Percentiles rank a stretch among this genome's conserved stretches.
Evolutionary conservation across 2,797 vertebrate genomes (phyloP).

Genomic region (Oreochromis grahami): DNA sequence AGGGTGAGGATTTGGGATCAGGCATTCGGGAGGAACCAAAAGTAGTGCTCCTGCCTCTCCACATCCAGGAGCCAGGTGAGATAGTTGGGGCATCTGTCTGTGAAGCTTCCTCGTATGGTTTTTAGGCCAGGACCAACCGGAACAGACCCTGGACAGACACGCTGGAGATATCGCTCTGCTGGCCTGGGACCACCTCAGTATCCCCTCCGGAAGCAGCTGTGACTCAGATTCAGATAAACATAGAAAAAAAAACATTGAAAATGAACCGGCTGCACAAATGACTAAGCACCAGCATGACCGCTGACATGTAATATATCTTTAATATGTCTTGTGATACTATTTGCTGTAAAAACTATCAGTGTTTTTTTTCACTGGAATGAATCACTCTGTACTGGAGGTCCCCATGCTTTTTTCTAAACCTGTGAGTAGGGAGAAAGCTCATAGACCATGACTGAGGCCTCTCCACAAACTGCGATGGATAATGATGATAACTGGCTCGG

Average conservation of each 20-base stretch:
- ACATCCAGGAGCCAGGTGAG: background rate
- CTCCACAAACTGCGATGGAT: conserved; percentile 48
- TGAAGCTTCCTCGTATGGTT: background rate
- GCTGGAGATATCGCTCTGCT: background rate
- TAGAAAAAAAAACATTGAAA: background rate
- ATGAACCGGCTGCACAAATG: conserved; percentile 14
- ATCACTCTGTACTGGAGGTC: conserved; percentile 33
- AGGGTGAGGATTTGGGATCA: background rate
- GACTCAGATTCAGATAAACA: conserved; percentile 8
- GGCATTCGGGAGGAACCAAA: background rate
- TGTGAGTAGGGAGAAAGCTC: conserved; percentile 26
- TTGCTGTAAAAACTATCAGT: conserved; percentile 50
- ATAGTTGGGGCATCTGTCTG: background rate
- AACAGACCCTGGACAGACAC: background rate
- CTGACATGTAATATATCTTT: conserved; percentile 39
- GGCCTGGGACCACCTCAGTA: background rate
- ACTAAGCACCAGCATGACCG: conserved; percentile 23
- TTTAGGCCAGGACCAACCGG: background rate
- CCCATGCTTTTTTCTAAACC: background rate
- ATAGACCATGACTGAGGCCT: conserved; percentile 47
- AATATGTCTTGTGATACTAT: conserved; percentile 42
- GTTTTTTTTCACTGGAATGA: conserved; percentile 20
- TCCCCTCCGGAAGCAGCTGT: background rate
- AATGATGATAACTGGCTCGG: conserved; percentile 66
- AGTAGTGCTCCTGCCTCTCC: background rate